Percentiles rank a stretch among this genome's conserved stretches.
phyloP scores from a whole-genome alignment of 2,113 vertebrate species.

The Nansenia antarctica region DNA sequence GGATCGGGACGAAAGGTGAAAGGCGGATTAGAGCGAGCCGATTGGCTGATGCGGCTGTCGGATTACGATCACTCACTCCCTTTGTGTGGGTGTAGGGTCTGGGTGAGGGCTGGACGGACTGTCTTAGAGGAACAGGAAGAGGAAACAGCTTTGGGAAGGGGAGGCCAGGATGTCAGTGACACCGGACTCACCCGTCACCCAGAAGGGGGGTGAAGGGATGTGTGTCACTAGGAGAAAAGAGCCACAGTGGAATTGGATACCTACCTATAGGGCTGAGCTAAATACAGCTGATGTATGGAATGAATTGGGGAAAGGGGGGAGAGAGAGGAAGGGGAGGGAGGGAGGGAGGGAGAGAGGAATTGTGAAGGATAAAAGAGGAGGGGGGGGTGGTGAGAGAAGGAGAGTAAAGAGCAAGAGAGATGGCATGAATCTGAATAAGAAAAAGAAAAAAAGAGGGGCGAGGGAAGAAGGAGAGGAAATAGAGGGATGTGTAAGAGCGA shows the following conservation, averaged over 20 bases:
- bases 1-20: constrained; percentile 9
- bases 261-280: no score
- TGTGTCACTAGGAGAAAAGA: background rate
- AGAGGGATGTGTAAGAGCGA: no score
- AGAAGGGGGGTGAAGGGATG: background rate
- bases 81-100: background rate
- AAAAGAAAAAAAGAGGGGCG: background rate
- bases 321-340: background rate
- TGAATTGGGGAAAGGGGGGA: background rate
- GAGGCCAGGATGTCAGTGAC: constrained; percentile 16
- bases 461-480: constrained; percentile 1
- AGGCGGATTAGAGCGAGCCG: constrained; percentile 34
- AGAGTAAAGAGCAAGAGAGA: background rate
- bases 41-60: constrained; percentile 43
- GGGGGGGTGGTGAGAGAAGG: background rate
- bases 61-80: constrained; percentile 37
- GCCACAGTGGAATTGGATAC: background rate
- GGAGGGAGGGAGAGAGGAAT: background rate
- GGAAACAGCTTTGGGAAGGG: constrained; percentile 41
- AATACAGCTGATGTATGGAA: no score
- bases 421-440: background rate
- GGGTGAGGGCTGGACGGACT: background rate
- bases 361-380: background rate
- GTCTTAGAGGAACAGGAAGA: constrained; percentile 18
- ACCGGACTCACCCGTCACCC: background rate